Percentiles rank a stretch among this genome's conserved stretches.
Conservation (phyloP, 2,888 invertebrate genomes). For the Drosophila subquinaria region DNA sequence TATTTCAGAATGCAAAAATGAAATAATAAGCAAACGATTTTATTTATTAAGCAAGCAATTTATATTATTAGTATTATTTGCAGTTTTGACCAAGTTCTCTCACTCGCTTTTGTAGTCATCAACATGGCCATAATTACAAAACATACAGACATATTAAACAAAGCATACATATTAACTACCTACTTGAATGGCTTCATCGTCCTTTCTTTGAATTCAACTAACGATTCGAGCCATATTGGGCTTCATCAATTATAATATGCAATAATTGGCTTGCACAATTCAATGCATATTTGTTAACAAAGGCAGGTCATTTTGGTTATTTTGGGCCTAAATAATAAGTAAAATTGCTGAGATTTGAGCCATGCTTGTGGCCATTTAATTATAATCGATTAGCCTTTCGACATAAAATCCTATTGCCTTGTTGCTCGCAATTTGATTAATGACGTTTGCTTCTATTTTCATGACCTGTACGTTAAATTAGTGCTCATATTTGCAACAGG, state of each 20-base stretch:
- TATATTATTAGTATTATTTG: constrained; percentile 5
- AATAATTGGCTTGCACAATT: constrained; percentile 9
- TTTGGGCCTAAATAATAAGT: constrained; percentile 6
- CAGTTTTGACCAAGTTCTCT: background rate
- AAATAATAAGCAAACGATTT: constrained; percentile 40
- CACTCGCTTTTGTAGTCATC: background rate
- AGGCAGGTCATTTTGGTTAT: too few relatives aligned
- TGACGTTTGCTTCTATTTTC: constrained; percentile 11
- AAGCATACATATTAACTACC: background rate
- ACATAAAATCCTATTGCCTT: background rate
- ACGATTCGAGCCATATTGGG: background rate
- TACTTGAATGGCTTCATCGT: constrained; percentile 6
- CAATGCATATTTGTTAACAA: constrained; percentile 17
- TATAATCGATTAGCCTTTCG: constrained; percentile 23
- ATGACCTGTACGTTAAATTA: background rate
- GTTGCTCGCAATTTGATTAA: constrained; percentile 17
- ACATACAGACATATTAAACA: background rate
- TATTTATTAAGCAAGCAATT: constrained; percentile 53
- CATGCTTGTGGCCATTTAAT: constrained; percentile 18
- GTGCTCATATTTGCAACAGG: background rate
- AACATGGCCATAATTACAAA: background rate
- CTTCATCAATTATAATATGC: constrained; percentile 25
- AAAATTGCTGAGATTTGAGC: constrained; percentile 11
- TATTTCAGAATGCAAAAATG: constrained; percentile 15
- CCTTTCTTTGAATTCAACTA: background rate